Base-by-base conservation (phyloP, 2,888 invertebrate genomes). In the Cheilosia soror region DNA sequence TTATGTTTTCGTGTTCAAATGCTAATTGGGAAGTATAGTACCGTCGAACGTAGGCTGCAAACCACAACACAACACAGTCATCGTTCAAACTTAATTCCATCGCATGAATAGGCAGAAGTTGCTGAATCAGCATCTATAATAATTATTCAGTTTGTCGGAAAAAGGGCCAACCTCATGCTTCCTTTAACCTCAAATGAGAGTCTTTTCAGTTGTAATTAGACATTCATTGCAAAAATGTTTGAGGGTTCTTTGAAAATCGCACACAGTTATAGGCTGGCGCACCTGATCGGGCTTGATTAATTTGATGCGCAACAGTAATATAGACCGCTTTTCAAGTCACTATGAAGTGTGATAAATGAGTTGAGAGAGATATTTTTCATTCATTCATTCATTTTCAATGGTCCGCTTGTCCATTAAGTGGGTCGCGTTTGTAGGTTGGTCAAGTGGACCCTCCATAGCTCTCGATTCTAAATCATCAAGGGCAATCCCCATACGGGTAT, bases 81-180 rank as follows among this genome's bases (percentile, higher is more conserved):
- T 66, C 47, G 53, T 44, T 65, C 65, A 66, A 25, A 71, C 69
- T 65, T 40, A 40, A 71, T 76, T 71, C 65, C 60, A 57, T 27
- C 44, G 37, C 44, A 65, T 53, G 42, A 76, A 76, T 53, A 44
- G 44, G 51, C 63, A 65, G 60, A 80, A 68, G 42, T 51, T 76
- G 77, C 53, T 55, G 71, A 82, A 44, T 71, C 60, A 71, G 77
- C 58, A n/a, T 31, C 53, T n/a, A 2, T 20, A 66, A 71, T 72
- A 82, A 77, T 82, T 69, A 82, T 82, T 76, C 75, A 57, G 29
- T 37, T 15, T 13, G 5, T 0, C 53, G 15, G 27, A 58, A 49
- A 33, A 33, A n/a, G 5, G 5, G 11, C 25, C 20, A 1, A 33
- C 49, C 37, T 37, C 57, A 25, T 71, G 15, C 29, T 47, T 62